Evolutionary conservation across 2,113 vertebrate genomes (phyloP).

Genomic region (Pluvialis apricaria): DNA sequence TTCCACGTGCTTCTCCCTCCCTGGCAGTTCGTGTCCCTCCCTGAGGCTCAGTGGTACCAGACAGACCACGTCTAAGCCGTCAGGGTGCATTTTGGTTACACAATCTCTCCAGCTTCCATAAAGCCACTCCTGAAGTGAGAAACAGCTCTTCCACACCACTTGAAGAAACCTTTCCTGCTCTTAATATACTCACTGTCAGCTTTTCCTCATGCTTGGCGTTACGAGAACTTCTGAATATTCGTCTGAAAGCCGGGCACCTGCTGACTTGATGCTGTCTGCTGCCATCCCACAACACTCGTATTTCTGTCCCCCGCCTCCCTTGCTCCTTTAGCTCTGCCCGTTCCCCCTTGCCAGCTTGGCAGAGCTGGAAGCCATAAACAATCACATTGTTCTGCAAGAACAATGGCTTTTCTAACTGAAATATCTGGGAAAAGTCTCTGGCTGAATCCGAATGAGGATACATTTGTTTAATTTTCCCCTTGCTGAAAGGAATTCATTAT

Average conservation of each 20-base stretch:
- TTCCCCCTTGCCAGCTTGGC: background rate
- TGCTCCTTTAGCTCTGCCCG: background rate
- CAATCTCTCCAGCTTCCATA: background rate
- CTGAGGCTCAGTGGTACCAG: background rate
- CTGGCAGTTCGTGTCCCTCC: background rate
- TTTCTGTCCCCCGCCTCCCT: background rate
- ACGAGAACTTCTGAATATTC: background rate
- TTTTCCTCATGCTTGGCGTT: background rate
- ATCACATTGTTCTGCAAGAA: background rate
- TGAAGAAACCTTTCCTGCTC: background rate
- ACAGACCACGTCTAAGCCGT: background rate
- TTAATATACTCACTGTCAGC: background rate
- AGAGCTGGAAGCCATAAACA: background rate
- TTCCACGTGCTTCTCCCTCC: background rate
- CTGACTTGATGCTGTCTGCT: background rate
- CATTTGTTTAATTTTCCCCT: background rate
- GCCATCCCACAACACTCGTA: background rate
- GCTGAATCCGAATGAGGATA: background rate
- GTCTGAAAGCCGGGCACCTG: background rate
- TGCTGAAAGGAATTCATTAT: background rate
- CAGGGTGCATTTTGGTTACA: background rate
- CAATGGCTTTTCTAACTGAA: background rate
- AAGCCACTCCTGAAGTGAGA: background rate
- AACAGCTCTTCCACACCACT: background rate
- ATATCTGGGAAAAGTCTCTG: background rate